Base-by-base conservation (phyloP, 1,140 invertebrate genomes). In the Arctopsyche grandis region DNA sequence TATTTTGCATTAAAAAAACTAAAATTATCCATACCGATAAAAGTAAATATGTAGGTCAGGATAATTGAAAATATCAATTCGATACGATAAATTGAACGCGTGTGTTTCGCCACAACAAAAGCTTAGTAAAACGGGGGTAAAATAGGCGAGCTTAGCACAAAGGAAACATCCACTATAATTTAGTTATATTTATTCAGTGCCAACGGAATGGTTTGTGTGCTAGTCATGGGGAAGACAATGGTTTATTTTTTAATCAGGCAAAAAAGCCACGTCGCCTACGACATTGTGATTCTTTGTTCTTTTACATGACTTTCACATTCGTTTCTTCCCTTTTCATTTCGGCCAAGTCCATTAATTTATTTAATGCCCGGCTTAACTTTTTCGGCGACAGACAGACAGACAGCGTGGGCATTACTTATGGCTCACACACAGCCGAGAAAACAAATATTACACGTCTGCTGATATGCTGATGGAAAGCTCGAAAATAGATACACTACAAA, bases 301-400 rank as follows among this genome's bases (percentile, higher is more conserved):
- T 58, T 56, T 56, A 74, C 71, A 74, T 74, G 71, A 74, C 71
- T 74, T 74, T 74, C 71, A 74, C 71, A 74, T 74, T 74, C 52
- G 71, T 52, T 58, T 52, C 48, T 19, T 74, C 52, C 52, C 22
- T 56, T 58, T 74, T 56, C 22, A 26, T 38, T 38, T 16, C 48
- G 46, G 24, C 63, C 1, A 52, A 74, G 52, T 74, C 71, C 71
- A 74, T 74, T 74, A 74, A 74, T 74, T 74, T 58, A 74, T 58
- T 74, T 74, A 74, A 74, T 74, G 71, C 71, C 48, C 46, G 24
- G 71, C 43, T 74, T 74, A 52, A 74, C 46, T 74, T 74, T 74
- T 58, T 46, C 16, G 38, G 24, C 16, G 38, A 22, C 21, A 19
- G 66, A 69, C 66, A 46, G 69, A 66, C 63, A 66, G 29, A 29